Evolutionary conservation across 23 tunicate genomes (phyloP).

Genomic region (Trididemnum miniatum): DNA sequence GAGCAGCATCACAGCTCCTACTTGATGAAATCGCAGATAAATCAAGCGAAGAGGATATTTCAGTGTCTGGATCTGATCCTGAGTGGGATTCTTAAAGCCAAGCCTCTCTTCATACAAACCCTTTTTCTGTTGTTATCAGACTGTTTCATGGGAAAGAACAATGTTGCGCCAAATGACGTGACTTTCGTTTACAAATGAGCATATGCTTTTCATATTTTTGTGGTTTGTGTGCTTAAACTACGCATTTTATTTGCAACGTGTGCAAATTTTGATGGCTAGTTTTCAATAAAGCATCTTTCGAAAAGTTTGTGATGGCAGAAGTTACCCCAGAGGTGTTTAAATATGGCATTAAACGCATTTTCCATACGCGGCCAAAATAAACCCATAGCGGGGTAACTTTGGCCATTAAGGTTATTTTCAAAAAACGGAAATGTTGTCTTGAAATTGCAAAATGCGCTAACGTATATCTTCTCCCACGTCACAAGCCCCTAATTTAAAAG

Average conservation of each 20-base stretch:
- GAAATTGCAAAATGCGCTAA: not conserved
- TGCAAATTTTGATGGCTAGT: not conserved
- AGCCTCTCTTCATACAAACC: not conserved
- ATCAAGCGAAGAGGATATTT: not conserved
- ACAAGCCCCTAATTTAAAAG: not conserved
- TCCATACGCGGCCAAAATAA: not conserved
- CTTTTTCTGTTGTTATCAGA: not conserved
- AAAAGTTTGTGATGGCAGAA: not conserved
- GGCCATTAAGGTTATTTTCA: not conserved
- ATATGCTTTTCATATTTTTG: not conserved
- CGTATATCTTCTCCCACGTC: not conserved
- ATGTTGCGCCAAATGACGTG: not conserved
- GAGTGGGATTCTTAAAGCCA: constrained; percentile 19
- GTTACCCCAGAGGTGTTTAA: too few species aligned
- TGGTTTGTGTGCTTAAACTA: constrained; percentile 2
- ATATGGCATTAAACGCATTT: too few species aligned
- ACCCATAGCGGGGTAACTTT: constrained; percentile 11
- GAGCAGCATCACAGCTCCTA: not conserved
- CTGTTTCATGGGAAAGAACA: not conserved
- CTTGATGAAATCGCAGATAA: not conserved
- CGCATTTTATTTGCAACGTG: not conserved
- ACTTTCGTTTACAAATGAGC: not conserved
- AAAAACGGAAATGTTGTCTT: not conserved
- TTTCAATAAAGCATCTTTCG: not conserved
- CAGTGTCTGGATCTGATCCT: constrained; percentile 13